Conservation (phyloP, 2,888 invertebrate species). For the Spisula subtruncata region DNA sequence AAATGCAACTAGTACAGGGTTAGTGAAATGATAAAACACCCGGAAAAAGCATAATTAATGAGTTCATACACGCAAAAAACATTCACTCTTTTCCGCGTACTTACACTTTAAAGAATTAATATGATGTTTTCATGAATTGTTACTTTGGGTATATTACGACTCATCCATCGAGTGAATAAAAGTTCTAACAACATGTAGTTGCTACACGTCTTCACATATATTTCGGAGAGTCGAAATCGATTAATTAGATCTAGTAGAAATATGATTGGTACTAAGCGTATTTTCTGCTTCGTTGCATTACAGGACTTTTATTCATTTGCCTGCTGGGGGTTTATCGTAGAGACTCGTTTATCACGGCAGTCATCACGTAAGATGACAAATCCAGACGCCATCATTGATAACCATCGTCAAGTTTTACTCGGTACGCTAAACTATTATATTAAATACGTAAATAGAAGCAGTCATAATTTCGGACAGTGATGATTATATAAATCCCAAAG, state of each 20-base stretch:
- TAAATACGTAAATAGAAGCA: neutral
- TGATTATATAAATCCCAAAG: neutral
- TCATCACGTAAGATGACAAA: constrained; percentile 76
- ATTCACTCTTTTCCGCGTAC: too few species aligned
- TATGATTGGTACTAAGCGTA: constrained; percentile 4
- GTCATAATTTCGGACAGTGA: neutral
- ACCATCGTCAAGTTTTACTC: constrained; percentile 71
- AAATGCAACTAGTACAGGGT: too few species aligned
- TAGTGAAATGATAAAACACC: too few species aligned
- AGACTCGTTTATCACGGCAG: constrained; percentile 77
- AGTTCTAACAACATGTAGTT: too few species aligned
- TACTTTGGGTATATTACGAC: too few species aligned
- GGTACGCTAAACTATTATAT: constrained; percentile 72
- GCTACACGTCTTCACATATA: too few species aligned
- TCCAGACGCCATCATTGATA: constrained; percentile 76
- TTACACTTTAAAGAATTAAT: too few species aligned
- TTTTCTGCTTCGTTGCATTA: neutral
- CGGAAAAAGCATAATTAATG: too few species aligned
- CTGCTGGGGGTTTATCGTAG: constrained; percentile 78
- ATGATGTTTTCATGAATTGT: too few species aligned
- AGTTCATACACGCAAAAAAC: too few species aligned
- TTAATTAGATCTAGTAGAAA: neutral
- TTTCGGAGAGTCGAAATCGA: neutral
- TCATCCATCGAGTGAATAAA: too few species aligned
- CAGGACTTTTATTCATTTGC: constrained; percentile 82